Evolutionary conservation across 2,888 invertebrate genomes (phyloP), one percentile per base, ranked within the genome.

Genomic region (Drosophila testacea): DNA sequence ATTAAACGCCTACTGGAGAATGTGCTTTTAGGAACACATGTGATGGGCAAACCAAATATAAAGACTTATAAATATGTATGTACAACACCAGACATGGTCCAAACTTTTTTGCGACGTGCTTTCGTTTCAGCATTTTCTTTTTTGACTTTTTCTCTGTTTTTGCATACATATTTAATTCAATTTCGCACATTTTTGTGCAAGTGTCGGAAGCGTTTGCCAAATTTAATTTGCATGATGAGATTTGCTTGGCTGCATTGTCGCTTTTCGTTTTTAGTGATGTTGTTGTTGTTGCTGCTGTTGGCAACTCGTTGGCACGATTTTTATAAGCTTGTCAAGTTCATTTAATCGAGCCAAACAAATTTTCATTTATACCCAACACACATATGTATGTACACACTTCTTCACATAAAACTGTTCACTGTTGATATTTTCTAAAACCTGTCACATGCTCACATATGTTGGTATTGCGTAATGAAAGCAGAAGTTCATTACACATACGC

Each of bases 201-300:
- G 87, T 82, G 83, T 82, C 71, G 88, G 80, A 84, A 84, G 83
- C 72, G 71, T 79, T 82, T 87, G 83, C 79, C 73, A 87, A 83
- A 83, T 83, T 87, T 83, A 87, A 83, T 83, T 83, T 83, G 82
- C 88, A 83, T 87, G 85, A 83, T 87, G 85, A 82, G 88, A 83
- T 87, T 87, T 87, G 82, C 76, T 73, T 60, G 69, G 57, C 69
- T 73, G 75, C 79, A 74, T 68, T 68, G 73, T 68, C 46, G 41
- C 60, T 52, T 48, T 38, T 30, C 10, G 4, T 41, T 13, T 9
- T 28, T 10, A n/a, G 32, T 27, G 62, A 46, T 16, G 22, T 22
- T 22, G 32, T 39, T n/a, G 42, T 38, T 16, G 9, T 42, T 42
- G 46, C 50, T 68, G 72, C 63, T 54, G 61, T 70, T 84, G 75